Evolutionary conservation across 2,113 vertebrate genomes (phyloP), one percentile per base, ranked within the genome.

Genomic region (Clarias batrachus): DNA sequence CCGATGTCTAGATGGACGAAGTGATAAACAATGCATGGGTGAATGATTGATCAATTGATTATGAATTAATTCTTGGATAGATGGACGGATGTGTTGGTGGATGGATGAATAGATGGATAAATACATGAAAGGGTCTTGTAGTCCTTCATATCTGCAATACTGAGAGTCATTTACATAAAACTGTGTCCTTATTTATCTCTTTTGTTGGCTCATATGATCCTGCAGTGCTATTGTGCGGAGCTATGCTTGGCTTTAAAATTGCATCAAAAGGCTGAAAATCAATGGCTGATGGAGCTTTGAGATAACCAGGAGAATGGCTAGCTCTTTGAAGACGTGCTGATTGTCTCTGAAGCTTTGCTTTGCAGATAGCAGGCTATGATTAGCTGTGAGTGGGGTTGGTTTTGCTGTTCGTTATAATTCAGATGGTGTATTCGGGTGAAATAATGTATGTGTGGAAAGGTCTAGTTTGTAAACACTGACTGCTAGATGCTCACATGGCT

Each of bases 191-290:
- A 21, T 11, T 82, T 79, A 19, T 85, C 30, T 73, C 71, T 48
- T 82, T 57, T 63, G 21, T 65, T 56, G 21, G 70, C 4, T 13
- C 25, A 59, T 5, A 11, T 56, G 80, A 9, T 57, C 60, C 59
- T 60, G 77, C 23, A 80, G 74, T 57, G 65, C 81, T 56, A 52
- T 23, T 73, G 74, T 65, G 30, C 30, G 21, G 16, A 54, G 81
- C 17, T 71, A 12, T 21, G 11, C 56, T 86, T 30, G 19, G 13
- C 63, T 80, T 89, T 66, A 86, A 86, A 89, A 83, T 73, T 73
- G 85, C 52, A 86, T 89, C 59, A 80, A 86, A 89, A 86, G 85
- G 57, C 57, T 74, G 85, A 84, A 89, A 86, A 89, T 89, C 88
- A 86, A 86, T 89, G 60, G 12, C 19, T 86, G 85, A 89, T 89